Evolutionary conservation across 1,140 invertebrate species (phyloP), one percentile per base, ranked within the genome.

Genomic region (Sycophaga agraensis): DNA sequence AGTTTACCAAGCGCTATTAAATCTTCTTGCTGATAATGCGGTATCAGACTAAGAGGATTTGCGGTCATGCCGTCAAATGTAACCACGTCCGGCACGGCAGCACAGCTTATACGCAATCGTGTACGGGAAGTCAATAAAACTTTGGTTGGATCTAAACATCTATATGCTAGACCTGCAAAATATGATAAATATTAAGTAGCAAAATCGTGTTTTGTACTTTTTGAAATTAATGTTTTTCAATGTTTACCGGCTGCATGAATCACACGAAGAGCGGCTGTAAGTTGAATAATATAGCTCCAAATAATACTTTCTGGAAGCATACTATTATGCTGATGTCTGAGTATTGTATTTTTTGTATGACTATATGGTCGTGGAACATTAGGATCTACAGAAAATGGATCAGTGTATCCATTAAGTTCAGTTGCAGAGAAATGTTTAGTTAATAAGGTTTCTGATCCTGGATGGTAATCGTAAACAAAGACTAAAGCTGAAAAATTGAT

Each of bases 401-500:
- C 92, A 51, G 85, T 81, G 66, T 89, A 91, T 48, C 89, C 89
- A 72, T 91, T 89, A 39, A 86, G 73, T 66, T 88, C 86, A 51
- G 82, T 77, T 24, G 84, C 80, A 46, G 86, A 86, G 74, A 96
- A 96, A 82, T 97, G 94, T 73, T 91, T 90, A 58, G 85, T 84
- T 80, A 95, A 85, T 59, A 98, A 77, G 0, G 94, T 97, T 70
- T 93, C 90, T 46, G 94, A 91, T 28, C 89, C 89, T 26, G 96
- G 91, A 83, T 95, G 92, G 77, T 94, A 98, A 75, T 98, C 95
- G 79, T 97, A 98, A 48, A 97, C 94, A 82, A 98, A 94, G 66
- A 98, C 87, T 81, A 98, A 88, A 50, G 96, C 94, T 97, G 78
- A 86, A 71, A n/a, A n/a, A n/a, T n/a, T n/a, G n/a, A n/a, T n/a